These are phyloP conservation scores for Cotesia glomerata DNA, from an alignment of 1,140 invertebrate genomes.

Conservation along the genomic window DNA sequence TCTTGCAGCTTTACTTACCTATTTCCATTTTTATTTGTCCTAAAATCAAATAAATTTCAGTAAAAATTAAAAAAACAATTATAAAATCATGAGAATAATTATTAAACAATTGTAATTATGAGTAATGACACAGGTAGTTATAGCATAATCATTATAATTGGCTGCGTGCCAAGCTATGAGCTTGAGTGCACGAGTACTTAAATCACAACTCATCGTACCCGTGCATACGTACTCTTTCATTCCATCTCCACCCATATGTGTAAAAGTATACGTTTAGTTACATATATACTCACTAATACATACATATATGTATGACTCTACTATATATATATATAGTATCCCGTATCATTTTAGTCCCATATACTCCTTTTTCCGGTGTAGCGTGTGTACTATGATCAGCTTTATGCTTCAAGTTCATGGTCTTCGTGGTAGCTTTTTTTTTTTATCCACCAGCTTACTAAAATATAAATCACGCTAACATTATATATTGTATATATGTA, in stretches of 20 bases:
- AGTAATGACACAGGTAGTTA: background rate
- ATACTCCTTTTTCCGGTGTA: background rate
- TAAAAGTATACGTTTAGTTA: background rate
- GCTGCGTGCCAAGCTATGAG: background rate
- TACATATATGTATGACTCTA: background rate
- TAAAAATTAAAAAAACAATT: background rate
- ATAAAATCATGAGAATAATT: background rate
- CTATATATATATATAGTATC: background rate
- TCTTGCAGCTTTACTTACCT: too few relatives aligned
- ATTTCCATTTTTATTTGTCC: too few relatives aligned
- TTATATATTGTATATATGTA: too few relatives aligned
- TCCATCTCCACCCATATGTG: too few relatives aligned
- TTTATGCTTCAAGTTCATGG: conserved; percentile 1
- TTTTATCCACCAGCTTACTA: background rate
- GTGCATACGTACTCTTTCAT: background rate
- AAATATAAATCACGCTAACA: too few relatives aligned
- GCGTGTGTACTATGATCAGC: background rate
- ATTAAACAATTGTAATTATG: background rate
- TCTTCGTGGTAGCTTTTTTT: background rate
- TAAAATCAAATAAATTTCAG: background rate
- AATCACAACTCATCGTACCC: background rate
- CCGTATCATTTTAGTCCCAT: background rate
- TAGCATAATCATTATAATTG: background rate
- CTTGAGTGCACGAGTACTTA: background rate
- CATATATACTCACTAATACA: background rate